Conservation (phyloP, 2,113 vertebrate genomes). For the human (Homo sapiens) region DNA sequence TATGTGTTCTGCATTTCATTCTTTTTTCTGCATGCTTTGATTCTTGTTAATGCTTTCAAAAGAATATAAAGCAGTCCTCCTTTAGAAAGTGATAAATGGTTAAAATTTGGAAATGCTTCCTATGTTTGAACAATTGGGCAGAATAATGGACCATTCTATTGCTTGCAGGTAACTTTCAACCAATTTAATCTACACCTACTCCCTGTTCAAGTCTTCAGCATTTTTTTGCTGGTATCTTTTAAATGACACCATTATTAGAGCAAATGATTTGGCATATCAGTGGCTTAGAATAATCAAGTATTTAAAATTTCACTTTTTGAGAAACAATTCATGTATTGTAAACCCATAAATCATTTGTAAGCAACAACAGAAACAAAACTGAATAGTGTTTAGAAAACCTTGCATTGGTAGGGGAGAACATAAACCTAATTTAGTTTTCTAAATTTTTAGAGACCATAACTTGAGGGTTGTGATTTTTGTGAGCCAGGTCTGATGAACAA, state of each 20-base stretch:
- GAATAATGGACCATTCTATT: constrained; percentile 33
- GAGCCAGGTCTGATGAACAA: constrained; percentile 1
- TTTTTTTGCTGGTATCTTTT: not conserved
- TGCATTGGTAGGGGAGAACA: not conserved
- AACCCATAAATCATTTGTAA: not conserved
- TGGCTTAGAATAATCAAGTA: constrained; percentile 7
- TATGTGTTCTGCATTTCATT: constrained; percentile 15
- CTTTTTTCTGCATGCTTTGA: constrained; percentile 66
- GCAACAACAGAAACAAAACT: constrained; percentile 8
- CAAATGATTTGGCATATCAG: not conserved
- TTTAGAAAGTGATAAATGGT: constrained; percentile 64
- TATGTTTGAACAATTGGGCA: constrained; percentile 51
- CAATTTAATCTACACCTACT: not conserved
- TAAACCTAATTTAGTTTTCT: constrained; percentile 27
- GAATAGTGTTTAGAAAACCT: constrained; percentile 14
- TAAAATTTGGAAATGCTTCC: constrained; percentile 14
- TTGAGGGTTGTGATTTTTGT: constrained; percentile 6
- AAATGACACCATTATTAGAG: constrained; percentile 9
- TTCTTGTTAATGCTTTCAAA: constrained; percentile 22
- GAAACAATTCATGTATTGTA: not conserved
- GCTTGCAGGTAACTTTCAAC: constrained; percentile 13
- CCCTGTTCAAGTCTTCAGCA: not conserved
- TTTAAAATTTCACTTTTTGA: constrained; percentile 19
- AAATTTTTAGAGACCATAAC: not conserved
- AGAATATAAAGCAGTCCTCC: constrained; percentile 55